Base-by-base conservation (phyloP, 2,888 invertebrate species). In the Phortica okadai region DNA sequence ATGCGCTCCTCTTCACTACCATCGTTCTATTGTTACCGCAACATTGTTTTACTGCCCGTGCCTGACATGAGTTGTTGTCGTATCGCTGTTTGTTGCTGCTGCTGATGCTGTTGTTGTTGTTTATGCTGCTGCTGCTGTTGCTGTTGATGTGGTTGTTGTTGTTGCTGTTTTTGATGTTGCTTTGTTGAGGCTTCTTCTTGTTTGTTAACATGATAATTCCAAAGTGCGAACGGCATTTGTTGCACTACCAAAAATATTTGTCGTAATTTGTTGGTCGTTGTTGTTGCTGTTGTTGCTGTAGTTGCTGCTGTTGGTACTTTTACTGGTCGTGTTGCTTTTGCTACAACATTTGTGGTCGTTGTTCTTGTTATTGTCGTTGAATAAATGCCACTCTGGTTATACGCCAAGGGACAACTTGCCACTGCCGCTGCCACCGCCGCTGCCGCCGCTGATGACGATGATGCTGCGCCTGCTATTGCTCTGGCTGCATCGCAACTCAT, bases 231-330 rank as follows among this genome's bases (percentile, higher is more conserved):
- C 82, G 85, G 85, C 86, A 86, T 86, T 86, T 86, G 85, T 80
- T 86, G 86, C 78, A 86, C 83, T 83, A 87, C 83, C 85, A 87
- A 86, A 83, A 87, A 85, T 81, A 85, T 82, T 81, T 86, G 87
- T 77, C 87, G 83, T 83, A 87, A 84, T 87, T 85, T 85, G 87
- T 85, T 87, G 86, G 82, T 85, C 82, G 87, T 87, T 80, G 84
- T 86, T 76, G 82, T 81, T 80, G 76, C 16, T 76, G 77, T 74
- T 77, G 74, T 75, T 76, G 50, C 70, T 76, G 41, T 73, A 67
- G 56, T 78, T n/a, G 73, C 76, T 50, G 77, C 50, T 62, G 64
- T 21, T 74, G 33, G 50, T 74, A 64, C 25, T 64, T 11, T 50
- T 74, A 8, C 54, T 59, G 8, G 58, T 64, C 42, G 74, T 42